Base-by-base conservation (phyloP, 2,888 invertebrate genomes). In the Dynastes hyllus region DNA sequence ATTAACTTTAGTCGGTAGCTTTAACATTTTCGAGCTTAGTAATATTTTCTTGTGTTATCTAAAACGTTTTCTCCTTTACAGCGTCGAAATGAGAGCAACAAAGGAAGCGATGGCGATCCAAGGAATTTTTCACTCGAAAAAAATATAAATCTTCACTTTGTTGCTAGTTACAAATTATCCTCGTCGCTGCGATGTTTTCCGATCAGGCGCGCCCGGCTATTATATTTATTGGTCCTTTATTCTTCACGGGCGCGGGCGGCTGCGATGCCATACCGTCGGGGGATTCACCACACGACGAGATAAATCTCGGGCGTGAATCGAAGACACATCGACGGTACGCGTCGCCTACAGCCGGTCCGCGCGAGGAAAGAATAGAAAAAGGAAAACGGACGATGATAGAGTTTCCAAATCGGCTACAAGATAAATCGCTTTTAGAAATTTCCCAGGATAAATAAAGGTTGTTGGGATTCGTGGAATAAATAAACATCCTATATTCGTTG, bases 201-300 rank as follows among this genome's bases (percentile, higher is more conserved):
- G 40, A 73, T 58, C 73, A 50, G 67, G 22, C 45, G 67, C 67
- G 58, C 58, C 40, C 73, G 53, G 1, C 73, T 73, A 73, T 73
- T 58, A 58, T 73, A 73, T 73, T 73, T 73, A 73, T 73, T 58
- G 73, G 73, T 73, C 58, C 73, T 73, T 73, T 45, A 45, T 45
- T 73, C 73, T 73, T 73, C 29, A 51, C 29, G 29, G 45, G 71
- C 53, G 73, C 53, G n/a, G 40, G 58, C 32, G 32, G 5, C 32
- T 37, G 5, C 32, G 32, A 37, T 37, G 27, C 37, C 55, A 55
- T 71, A n/a, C 27, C 55, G 22, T 70, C 32, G 40, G 32, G 37
- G 50, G 51, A 32, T 37, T 55, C 32, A 37, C 37, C 53, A 32
- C 40, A 55, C n/a, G 53, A 16, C 22, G n/a, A 73, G 58, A 73